Evolutionary conservation across 2,797 vertebrate species (phyloP), one percentile per base, ranked within the genome.

Genomic region (Anguilla anguilla): DNA sequence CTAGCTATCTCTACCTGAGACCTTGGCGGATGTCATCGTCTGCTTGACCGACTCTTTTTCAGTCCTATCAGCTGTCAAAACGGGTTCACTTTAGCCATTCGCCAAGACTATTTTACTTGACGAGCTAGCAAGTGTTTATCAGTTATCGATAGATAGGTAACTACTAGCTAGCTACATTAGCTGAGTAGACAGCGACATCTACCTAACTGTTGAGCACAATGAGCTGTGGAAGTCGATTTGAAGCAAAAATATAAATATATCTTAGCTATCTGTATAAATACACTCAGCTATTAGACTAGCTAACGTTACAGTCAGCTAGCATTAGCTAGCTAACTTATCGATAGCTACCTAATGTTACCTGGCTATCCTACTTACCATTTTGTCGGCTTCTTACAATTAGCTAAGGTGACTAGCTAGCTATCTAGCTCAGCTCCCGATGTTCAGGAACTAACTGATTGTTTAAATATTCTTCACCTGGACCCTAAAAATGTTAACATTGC

Each of bases 301-400:
- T 86, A 79, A 19, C 74, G 3, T 46, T 39, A 69, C 10, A 61
- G 49, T 84, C 77, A 89, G 81, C 86, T 81, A 9, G 17, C 55
- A 55, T 4, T 35, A 7, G 35, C n/a, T 82, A 82, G 79, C 79
- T 46, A 82, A 10, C 39, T 46, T 46, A 46, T 46, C 43, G 43
- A 46, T 22, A 87, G 0, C 4, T 15, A 19, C 7, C 64, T 69
- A 28, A 28, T 69, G 15, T 69, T 69, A 69, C 64, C 64, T 69
- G n/a, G 64, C 64, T 17, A 1, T 61, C 35, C 39, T 19, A 90
- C 93, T 92, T 74, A 95, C 94, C 93, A 94, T 95, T 39, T 86
- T 25, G 46, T n/a, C 1, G 2, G 35, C 0, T 28, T 39, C 4
- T n/a, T 35, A 39, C n/a, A n/a, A 39, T 57, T 25, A 72, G 43